Evolutionary conservation across 2,113 vertebrate species (phyloP).

Genomic region (Neopipo cinnamomea): DNA sequence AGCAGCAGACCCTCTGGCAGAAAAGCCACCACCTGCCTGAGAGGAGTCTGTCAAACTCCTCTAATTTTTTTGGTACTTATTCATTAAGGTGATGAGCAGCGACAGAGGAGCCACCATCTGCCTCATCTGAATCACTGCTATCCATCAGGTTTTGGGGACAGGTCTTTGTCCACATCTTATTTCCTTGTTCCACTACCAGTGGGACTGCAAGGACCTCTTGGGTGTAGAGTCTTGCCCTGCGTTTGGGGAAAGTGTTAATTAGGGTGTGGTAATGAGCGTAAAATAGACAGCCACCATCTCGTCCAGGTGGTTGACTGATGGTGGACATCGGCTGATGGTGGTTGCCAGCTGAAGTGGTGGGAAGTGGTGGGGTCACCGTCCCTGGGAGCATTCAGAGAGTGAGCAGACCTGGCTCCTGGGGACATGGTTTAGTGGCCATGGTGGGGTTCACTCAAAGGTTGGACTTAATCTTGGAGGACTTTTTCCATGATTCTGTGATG

Average conservation of each 20-base stretch:
- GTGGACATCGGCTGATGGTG: not conserved
- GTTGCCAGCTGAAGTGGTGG: not conserved
- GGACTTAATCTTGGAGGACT: not conserved
- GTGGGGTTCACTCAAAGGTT: not conserved
- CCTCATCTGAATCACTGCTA: not conserved
- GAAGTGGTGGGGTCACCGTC: not conserved
- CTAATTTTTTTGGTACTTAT: not conserved
- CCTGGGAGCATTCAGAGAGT: not conserved
- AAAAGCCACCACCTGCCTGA: not conserved
- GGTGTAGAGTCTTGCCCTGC: not conserved
- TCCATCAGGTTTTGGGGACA: not conserved
- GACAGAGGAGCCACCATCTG: not conserved
- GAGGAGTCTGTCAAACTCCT: not conserved
- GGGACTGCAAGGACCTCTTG: not conserved
- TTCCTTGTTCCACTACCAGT: not conserved
- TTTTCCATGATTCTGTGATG: not conserved
- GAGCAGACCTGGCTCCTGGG: not conserved
- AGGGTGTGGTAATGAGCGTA: not conserved
- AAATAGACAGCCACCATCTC: not conserved
- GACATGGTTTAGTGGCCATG: not conserved
- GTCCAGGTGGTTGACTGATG: not conserved
- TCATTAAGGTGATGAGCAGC: not conserved
- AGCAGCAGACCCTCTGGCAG: not conserved
- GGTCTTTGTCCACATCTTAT: not conserved
- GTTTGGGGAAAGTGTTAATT: fast-evolving